Evolutionary conservation across 2,113 vertebrate species (phyloP), one percentile per base, ranked within the genome.

Genomic region (Ranitomeya variabilis): DNA sequence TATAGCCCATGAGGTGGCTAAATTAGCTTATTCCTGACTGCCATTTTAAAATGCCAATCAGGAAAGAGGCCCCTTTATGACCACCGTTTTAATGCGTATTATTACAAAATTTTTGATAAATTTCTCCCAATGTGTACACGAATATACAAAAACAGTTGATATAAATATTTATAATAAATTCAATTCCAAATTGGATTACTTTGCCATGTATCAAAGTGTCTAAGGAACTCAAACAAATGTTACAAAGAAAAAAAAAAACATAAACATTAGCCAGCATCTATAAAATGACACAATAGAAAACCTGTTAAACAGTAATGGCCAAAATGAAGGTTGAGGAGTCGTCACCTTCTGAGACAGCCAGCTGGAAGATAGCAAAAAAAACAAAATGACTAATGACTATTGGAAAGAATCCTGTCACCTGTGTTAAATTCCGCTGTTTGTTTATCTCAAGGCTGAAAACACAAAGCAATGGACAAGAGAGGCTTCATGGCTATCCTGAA

Each of bases 381-480:
- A 76, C 31, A 78, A 66, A 78, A 62, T 77, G 73, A 86, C 73
- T 86, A 86, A 66, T 78, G 71, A 51, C 73, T 78, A n/a, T 78
- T 86, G 19, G 52, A 64, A 77, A 62, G 55, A 64, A 64, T 86
- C 59, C 37, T 86, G 73, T 60, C 85, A 86, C 26, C 73, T 77
- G 37, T 64, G 74, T 54, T 64, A 59, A 64, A 86, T 86, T 14
- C n/a, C 21, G 19, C 19, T 78, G 69, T 78, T 77, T 62, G 23
- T 64, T 37, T 60, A 52, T 78, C 59, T 60, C 59, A 21, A 62
- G 57, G 16, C 31, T 62, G 37, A 45, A 60, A 78, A 77, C 55
- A 64, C 21, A 64, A 45, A 62, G 85, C 71, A 26, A 57, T 6
- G 54, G 54, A 78, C 60, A 85, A 76, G 78, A 78, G 57, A 80